Conservation (phyloP, 2,888 invertebrate species). For the Imbricaverruca yamaguchii region DNA sequence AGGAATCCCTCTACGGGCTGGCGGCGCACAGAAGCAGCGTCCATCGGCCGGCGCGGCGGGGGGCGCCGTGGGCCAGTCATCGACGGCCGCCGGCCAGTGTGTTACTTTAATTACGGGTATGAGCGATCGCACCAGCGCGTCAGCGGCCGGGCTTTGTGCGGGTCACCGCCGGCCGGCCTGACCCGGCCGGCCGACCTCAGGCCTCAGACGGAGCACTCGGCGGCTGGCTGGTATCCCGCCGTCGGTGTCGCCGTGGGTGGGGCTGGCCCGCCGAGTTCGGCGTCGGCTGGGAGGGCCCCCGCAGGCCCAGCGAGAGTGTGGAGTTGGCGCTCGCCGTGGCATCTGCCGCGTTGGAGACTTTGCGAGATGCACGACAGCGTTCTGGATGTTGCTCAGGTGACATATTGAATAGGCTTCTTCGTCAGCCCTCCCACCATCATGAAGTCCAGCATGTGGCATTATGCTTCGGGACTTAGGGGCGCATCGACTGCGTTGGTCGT, state of each 20-base stretch:
- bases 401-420: too few species aligned
- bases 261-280: too few species aligned
- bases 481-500: too few species aligned
- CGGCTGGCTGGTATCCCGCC: not conserved
- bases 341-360: too few species aligned
- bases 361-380: too few species aligned
- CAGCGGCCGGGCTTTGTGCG: not conserved
- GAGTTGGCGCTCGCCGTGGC: too few species aligned
- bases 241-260: not conserved
- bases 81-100: not conserved
- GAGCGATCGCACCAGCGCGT: not conserved
- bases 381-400: too few species aligned
- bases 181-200: not conserved
- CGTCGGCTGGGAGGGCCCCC: too few species aligned
- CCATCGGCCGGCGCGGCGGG: not conserved
- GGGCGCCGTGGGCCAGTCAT: not conserved
- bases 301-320: too few species aligned
- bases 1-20: not conserved
- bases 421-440: too few species aligned
- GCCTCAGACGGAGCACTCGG: not conserved
- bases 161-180: not conserved
- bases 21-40: not conserved
- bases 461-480: too few species aligned
- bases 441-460: too few species aligned
- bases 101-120: constrained; percentile 1